Conservation (phyloP, 1,140 invertebrate species). For the Asobara japonica region DNA sequence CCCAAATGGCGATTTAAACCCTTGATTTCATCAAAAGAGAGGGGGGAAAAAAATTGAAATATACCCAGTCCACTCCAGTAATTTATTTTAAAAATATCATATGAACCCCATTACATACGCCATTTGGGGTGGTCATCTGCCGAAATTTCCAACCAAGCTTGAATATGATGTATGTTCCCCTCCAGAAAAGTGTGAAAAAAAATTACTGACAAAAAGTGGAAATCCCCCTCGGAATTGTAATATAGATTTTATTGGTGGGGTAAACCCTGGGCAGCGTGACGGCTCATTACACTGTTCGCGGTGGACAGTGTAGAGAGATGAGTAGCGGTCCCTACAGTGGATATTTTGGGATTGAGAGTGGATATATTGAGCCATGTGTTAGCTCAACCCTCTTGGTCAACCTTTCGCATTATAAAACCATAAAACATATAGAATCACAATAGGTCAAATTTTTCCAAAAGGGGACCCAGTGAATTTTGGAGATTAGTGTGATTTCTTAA, state of each 20-base stretch:
- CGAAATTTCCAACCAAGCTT: not conserved
- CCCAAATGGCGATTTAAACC: not conserved
- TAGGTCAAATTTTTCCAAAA: too few relatives aligned
- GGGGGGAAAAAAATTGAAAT: not conserved
- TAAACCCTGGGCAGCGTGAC: slow-evolving; percentile 46
- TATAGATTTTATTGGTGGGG: slow-evolving; percentile 56
- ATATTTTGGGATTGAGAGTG: slow-evolving; percentile 30
- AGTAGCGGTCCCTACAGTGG: slow-evolving; percentile 34
- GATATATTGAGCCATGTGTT: slow-evolving; percentile 16
- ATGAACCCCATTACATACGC: slow-evolving; percentile 3
- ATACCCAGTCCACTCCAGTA: not conserved
- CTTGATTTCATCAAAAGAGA: slow-evolving; percentile 23
- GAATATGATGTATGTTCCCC: slow-evolving; percentile 48
- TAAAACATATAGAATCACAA: slow-evolving; percentile 49
- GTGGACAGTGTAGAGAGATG: slow-evolving; percentile 42
- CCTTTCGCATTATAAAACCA: slow-evolving; percentile 62
- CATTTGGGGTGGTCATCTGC: slow-evolving; percentile 19
- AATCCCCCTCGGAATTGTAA: slow-evolving; percentile 39
- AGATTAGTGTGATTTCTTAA: too few relatives aligned
- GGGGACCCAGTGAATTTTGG: too few relatives aligned
- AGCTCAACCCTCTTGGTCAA: slow-evolving; percentile 48
- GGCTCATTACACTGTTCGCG: slow-evolving; percentile 58
- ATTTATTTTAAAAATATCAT: slow-evolving; percentile 22
- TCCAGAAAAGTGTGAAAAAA: slow-evolving; percentile 31
- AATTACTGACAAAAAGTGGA: slow-evolving; percentile 18